These are phyloP conservation scores for Myotis pilosus DNA, from an alignment of 2,797 vertebrate genomes.

Conservation along the genomic window DNA sequence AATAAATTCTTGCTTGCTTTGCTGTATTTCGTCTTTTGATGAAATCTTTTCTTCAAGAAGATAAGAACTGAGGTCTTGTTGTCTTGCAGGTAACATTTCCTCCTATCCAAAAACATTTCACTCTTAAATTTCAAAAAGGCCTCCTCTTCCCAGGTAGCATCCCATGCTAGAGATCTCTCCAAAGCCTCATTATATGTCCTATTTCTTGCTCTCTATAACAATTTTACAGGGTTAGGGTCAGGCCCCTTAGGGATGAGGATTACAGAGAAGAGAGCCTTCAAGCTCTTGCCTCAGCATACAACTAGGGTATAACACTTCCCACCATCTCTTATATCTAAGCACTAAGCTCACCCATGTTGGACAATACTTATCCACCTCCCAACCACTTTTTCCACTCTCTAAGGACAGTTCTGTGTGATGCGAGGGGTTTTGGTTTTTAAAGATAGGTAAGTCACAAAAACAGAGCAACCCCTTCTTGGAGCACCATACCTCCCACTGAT, in stretches of 20 bases:
- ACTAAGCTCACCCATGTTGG: not conserved
- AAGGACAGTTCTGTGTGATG: not conserved
- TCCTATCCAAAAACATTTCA: not conserved
- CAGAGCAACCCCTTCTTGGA: not conserved
- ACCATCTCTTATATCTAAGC: not conserved
- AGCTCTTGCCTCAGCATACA: not conserved
- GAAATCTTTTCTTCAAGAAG: not conserved
- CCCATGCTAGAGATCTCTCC: not conserved
- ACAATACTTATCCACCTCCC: not conserved
- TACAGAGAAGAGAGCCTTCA: constrained; percentile 2
- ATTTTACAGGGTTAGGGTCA: not conserved
- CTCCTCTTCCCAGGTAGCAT: not conserved
- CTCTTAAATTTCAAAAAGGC: not conserved
- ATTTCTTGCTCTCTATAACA: constrained; percentile 4
- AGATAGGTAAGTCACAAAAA: not conserved
- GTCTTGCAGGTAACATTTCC: not conserved
- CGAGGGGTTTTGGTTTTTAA: not conserved
- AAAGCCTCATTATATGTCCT: not conserved
- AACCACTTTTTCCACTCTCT: not conserved
- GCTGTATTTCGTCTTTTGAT: not conserved
- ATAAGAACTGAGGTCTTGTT: not conserved
- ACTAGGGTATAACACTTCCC: not conserved
- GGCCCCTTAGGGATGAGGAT: not conserved
- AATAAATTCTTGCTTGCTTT: not conserved
- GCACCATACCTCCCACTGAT: not conserved